Evolutionary conservation across 23 tunicate genomes (phyloP).

Genomic region (Oikopleura dioica): DNA sequence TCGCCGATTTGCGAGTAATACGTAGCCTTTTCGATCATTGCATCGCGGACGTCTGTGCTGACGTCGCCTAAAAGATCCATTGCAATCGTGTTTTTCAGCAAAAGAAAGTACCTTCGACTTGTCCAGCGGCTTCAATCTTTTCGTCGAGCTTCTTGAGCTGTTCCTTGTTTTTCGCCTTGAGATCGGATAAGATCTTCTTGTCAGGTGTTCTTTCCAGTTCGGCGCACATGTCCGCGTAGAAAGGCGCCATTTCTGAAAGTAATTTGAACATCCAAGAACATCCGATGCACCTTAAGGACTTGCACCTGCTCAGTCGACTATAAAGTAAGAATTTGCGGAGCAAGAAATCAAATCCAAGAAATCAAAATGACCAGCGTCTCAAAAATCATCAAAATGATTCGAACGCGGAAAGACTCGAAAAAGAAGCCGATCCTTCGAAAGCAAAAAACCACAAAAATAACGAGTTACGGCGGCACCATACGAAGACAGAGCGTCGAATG

Average conservation of each 20-base stretch:
- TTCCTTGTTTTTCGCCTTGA: slow-evolving; percentile 41
- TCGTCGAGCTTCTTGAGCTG: slow-evolving; percentile 32
- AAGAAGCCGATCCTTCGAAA: too few species aligned
- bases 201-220: slow-evolving; percentile 35
- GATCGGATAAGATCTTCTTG: slow-evolving; percentile 20
- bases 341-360: too few species aligned
- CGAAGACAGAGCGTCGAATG: too few species aligned
- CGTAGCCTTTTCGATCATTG: slow-evolving; percentile 45
- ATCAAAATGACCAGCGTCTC: too few species aligned
- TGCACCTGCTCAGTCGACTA: too few species aligned
- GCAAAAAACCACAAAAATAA: too few species aligned
- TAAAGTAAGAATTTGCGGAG: too few species aligned
- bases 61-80: slow-evolving; percentile 31
- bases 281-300: neutral
- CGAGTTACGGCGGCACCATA: too few species aligned
- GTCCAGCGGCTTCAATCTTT: slow-evolving; percentile 44
- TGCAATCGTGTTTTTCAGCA: slow-evolving; percentile 32
- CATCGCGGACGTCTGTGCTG: slow-evolving; percentile 68
- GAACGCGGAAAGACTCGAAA: too few species aligned
- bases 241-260: slow-evolving; percentile 53
- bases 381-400: too few species aligned
- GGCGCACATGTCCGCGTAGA: slow-evolving; percentile 39
- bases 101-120: slow-evolving; percentile 34
- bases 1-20: slow-evolving; percentile 48
- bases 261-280: neutral